Evolutionary conservation across 2,888 invertebrate genomes (phyloP), one percentile per base, ranked within the genome.

Genomic region (Euzetes globulus): DNA sequence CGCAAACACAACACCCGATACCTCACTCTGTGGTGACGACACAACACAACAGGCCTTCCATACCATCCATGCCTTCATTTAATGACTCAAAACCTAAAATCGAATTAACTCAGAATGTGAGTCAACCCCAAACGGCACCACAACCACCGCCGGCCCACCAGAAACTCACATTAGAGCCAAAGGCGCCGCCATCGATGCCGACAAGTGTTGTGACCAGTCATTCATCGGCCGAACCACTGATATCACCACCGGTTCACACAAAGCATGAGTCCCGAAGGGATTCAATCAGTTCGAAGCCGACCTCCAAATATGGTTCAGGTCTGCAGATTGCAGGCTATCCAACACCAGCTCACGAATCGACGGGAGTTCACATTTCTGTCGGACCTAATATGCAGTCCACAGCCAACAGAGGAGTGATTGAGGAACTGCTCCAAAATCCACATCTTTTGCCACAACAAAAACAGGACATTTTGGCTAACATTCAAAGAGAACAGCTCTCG

Each of bases 401-500:
- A 72, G 74, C 77, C 27, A 74, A 76, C 60, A 77, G 78, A n/a
- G 79, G 79, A 25, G 77, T 78, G 19, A 80, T 80, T 52, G 79
- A 79, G 37, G 79, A 80, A 63, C 74, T 80, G 19, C 75, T 80
- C 15, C 79, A 79, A 72, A 78, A 79, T 76, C 78, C 77, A 6
- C 77, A 77, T 25, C 52, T 76, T n/a, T 68, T 77, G 22, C 65
- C 33, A 1, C 79, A 77, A 27, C 77, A 77, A 41, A 79, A 79
- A n/a, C 79, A 79, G 63, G 79, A 80, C 13, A 79, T 78, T 37
- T 58, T 78, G 52, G 75, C 75, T n/a, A 27, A 19, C 15, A 15
- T 74, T 13, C 74, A 74, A 27, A 52, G 52, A 22, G 52, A 73
- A 45, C 73, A 74, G 47, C 63, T 19, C 13, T 25, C 70, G n/a